A percentile compares a stretch with the other conserved stretches of the same genome.
Evolutionary conservation across 2,888 invertebrate genomes (phyloP).

Genomic region (Limenitis camilla): DNA sequence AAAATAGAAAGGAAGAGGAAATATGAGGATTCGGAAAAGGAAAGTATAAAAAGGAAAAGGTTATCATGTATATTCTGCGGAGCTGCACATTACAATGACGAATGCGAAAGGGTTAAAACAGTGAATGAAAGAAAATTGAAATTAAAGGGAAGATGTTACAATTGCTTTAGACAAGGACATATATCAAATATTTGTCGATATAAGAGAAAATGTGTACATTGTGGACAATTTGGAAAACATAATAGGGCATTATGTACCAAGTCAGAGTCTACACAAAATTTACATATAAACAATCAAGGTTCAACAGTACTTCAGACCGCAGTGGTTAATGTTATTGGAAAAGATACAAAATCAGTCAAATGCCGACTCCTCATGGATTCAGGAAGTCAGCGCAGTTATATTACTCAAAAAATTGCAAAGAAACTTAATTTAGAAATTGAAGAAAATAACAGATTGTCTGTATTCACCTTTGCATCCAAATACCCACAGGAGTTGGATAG

Average conservation of each 20-base stretch:
- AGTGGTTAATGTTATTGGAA: background rate
- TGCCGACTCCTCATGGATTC: background rate
- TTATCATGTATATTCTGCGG: conserved; percentile 11
- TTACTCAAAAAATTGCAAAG: background rate
- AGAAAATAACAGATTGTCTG: background rate
- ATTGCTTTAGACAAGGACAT: conserved; percentile 9
- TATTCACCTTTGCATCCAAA: background rate
- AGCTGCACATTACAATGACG: conserved; percentile 6
- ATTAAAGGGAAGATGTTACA: conserved; percentile 5
- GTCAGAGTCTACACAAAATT: background rate
- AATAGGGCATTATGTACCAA: conserved; percentile 4
- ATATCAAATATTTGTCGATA: background rate
- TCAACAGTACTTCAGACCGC: conserved; percentile 3
- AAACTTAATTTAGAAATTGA: background rate
- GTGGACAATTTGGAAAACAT: conserved; percentile 3
- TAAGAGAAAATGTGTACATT: conserved; percentile 8
- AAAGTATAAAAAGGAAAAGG: background rate
- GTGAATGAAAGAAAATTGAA: conserved; percentile 5
- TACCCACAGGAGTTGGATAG: no score
- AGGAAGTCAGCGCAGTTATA: background rate
- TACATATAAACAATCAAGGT: background rate
- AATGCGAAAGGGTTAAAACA: background rate
- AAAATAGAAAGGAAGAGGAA: background rate
- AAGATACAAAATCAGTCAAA: background rate
- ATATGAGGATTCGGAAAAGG: background rate